Evolutionary conservation across 2,888 invertebrate genomes (phyloP).

Genomic region (Caenorhabditis plicata): DNA sequence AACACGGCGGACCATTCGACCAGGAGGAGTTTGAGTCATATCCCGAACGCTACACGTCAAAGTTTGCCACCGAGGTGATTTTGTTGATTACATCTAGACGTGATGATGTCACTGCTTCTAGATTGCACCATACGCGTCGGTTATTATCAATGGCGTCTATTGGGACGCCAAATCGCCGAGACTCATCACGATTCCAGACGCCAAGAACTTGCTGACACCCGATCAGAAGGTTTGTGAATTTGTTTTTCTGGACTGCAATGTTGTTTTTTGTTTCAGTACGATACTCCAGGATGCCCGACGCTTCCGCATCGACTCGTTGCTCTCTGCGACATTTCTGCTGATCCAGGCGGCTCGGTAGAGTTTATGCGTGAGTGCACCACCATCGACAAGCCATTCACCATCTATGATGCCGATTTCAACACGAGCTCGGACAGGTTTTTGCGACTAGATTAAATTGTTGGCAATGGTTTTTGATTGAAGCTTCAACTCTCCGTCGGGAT

Average conservation of each 20-base stretch:
- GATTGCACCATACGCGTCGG: constrained; percentile 95
- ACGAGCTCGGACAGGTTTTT: constrained; percentile 86
- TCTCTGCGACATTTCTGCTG: constrained; percentile 97
- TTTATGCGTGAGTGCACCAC: constrained; percentile 99
- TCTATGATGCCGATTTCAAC: constrained; percentile 98
- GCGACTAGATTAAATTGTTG: not conserved
- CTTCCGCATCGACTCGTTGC: constrained; percentile 72
- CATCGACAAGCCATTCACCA: constrained; percentile 96
- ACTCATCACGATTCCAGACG: constrained; percentile 92
- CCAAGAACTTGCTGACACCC: constrained; percentile 80
- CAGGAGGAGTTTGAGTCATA: constrained; percentile 85
- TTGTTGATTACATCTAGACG: not conserved
- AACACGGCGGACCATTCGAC: constrained; percentile 87
- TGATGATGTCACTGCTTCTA: constrained; percentile 65
- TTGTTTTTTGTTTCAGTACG: constrained; percentile 35
- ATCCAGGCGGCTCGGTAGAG: constrained; percentile 96
- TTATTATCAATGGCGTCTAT: constrained; percentile 95
- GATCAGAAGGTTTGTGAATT: constrained; percentile 72
- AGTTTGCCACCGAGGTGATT: constrained; percentile 88
- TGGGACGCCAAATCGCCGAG: constrained; percentile 97
- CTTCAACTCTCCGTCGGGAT: constrained; percentile 72
- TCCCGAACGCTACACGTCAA: constrained; percentile 91
- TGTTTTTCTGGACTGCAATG: not conserved
- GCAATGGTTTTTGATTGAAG: constrained; percentile 22
- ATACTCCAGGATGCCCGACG: constrained; percentile 54